Conservation (phyloP, 2,888 invertebrate species). For the Unio delphinus region DNA sequence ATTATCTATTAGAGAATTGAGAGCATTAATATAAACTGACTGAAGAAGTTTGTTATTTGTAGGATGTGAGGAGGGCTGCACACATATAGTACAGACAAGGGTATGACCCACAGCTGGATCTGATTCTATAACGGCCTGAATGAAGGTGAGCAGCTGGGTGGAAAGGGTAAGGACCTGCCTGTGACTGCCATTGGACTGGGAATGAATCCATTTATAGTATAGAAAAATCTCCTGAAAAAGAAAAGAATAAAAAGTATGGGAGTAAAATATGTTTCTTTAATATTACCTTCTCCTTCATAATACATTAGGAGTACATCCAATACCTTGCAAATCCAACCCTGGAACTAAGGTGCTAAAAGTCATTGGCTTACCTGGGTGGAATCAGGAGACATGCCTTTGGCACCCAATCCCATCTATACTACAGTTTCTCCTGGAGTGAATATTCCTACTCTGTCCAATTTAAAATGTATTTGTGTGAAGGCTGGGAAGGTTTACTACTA, state of each 20-base stretch:
- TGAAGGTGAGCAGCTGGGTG: conserved; percentile 32
- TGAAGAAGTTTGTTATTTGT: conserved; percentile 52
- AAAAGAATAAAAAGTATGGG: conserved; percentile 5
- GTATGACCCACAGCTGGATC: conserved; percentile 48
- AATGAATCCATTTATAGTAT: conserved; percentile 38
- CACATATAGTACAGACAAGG: conserved; percentile 32
- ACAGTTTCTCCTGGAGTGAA: too few relatives aligned
- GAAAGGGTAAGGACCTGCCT: conserved; percentile 25
- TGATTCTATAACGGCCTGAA: conserved; percentile 35
- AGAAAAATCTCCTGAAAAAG: conserved; percentile 58
- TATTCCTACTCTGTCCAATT: too few relatives aligned
- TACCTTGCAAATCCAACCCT: too few relatives aligned
- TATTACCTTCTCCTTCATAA: too few relatives aligned
- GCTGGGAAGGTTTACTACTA: too few relatives aligned
- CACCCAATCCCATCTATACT: too few relatives aligned
- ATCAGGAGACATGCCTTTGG: too few relatives aligned
- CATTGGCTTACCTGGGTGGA: too few relatives aligned
- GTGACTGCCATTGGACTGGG: conserved; percentile 7
- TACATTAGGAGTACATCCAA: too few relatives aligned
- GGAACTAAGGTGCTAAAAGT: too few relatives aligned
- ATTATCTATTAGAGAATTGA: conserved; percentile 49
- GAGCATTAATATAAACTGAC: conserved; percentile 44
- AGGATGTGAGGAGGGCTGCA: conserved; percentile 12
- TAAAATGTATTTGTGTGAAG: too few relatives aligned
- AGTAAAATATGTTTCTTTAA: too few relatives aligned